Percentiles rank a stretch among this genome's conserved stretches.
phyloP scores from a whole-genome alignment of 2,113 vertebrate genomes.

The Equus quagga region DNA sequence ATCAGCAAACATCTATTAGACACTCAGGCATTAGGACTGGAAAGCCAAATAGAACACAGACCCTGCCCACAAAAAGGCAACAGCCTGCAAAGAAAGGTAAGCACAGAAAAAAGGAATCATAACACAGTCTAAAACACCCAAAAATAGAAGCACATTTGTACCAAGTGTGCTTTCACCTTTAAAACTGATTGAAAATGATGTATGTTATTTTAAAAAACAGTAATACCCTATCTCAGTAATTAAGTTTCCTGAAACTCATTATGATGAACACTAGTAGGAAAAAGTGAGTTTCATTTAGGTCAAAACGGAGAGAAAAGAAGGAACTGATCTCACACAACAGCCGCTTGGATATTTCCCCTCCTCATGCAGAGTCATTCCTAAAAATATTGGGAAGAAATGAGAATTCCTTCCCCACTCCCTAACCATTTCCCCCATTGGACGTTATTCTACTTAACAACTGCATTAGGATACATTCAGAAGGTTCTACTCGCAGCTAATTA shows the following conservation, averaged over 20 bases:
- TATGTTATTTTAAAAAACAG: not conserved
- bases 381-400: not conserved
- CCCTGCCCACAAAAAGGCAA: not conserved
- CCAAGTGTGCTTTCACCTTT: not conserved
- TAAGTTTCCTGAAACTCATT: conserved; percentile 30
- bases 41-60: not conserved
- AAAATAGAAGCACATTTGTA: not conserved
- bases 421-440: not conserved
- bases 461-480: not conserved
- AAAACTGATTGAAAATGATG: conserved; percentile 21
- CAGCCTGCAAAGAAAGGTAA: not conserved
- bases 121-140: not conserved
- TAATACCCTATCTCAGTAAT: not conserved
- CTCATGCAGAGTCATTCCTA: not conserved
- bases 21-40: not conserved
- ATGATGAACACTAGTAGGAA: not conserved
- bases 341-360: not conserved
- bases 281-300: not conserved
- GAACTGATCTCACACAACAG: not conserved
- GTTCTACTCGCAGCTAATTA: not conserved
- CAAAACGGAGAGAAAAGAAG: not conserved
- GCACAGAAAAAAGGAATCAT: not conserved
- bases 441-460: not conserved
- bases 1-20: not conserved
- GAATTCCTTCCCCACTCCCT: not conserved